A percentile compares a stretch with the other conserved stretches of the same genome.
Conservation (phyloP, 2,797 vertebrate genomes). For the Neostethus bicornis region DNA sequence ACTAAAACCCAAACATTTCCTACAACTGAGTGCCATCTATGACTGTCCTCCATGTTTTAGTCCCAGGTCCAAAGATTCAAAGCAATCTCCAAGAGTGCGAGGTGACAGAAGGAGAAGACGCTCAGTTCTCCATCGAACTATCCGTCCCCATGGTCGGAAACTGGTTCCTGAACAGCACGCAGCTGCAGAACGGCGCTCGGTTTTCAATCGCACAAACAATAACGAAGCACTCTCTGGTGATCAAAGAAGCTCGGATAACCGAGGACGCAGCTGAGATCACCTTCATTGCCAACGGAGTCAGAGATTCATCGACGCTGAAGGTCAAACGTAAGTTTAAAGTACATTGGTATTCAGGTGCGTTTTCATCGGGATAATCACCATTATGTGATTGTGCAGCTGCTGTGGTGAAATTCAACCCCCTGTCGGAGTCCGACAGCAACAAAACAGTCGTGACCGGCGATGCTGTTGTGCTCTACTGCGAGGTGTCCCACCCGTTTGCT, state of each 20-base stretch:
- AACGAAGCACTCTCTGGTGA: conserved; percentile 79
- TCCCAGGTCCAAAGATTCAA: conserved; percentile 85
- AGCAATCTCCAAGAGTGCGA: conserved; percentile 71
- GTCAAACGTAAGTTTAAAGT: conserved; percentile 77
- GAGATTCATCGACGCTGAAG: conserved; percentile 82
- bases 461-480: conserved; percentile 79
- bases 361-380: background rate
- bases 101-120: conserved; percentile 83
- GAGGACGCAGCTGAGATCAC: conserved; percentile 83
- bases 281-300: conserved; percentile 84
- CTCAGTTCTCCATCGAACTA: conserved; percentile 84
- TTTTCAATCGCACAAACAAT: conserved; percentile 73
- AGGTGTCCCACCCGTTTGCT: conserved; percentile 73
- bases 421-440: conserved; percentile 66
- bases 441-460: conserved; percentile 71
- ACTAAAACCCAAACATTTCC: background rate
- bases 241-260: conserved; percentile 57
- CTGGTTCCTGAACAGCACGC: conserved; percentile 87
- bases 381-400: conserved; percentile 60
- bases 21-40: too few relatives aligned
- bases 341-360: background rate
- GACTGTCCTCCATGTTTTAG: conserved; percentile 60
- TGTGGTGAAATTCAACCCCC: conserved; percentile 70
- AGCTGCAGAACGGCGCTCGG: conserved; percentile 67
- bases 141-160: conserved; percentile 82